These are phyloP conservation scores for Campopleginae sp. DNA, from an alignment of 2,888 invertebrate species.

Conservation along the genomic window DNA sequence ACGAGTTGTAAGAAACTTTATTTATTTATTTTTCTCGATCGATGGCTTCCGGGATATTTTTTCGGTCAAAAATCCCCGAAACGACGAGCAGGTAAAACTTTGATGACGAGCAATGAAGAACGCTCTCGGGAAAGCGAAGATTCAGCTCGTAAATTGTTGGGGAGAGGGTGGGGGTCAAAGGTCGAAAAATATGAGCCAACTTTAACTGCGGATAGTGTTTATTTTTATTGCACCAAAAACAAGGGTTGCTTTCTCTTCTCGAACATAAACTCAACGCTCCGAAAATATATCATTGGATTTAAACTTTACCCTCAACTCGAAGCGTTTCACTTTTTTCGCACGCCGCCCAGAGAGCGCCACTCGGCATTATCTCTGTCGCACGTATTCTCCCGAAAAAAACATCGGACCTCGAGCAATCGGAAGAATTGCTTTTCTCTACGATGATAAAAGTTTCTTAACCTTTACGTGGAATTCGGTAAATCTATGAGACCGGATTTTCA, in stretches of 20 bases:
- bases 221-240: neutral
- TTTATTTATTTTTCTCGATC: too few species aligned
- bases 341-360: constrained; percentile 10
- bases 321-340: neutral
- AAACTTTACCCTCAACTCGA: too few species aligned
- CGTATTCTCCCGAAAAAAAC: neutral
- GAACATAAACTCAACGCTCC: neutral
- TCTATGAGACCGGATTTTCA: constrained; percentile 11
- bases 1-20: neutral
- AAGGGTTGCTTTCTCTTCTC: neutral
- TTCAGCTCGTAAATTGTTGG: neutral
- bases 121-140: constrained; percentile 1
- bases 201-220: neutral
- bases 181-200: neutral
- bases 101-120: neutral
- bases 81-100: neutral
- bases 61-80: neutral
- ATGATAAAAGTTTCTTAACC: neutral
- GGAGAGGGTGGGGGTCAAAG: neutral
- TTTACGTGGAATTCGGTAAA: neutral
- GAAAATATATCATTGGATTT: neutral
- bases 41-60: too few species aligned
- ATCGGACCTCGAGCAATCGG: neutral
- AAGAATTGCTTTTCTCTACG: neutral
- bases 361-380: neutral